A percentile compares a stretch with the other conserved stretches of the same genome.
These are phyloP conservation scores for Fregata magnificens DNA, from an alignment of 2,113 vertebrate genomes.

Conservation along the genomic window DNA sequence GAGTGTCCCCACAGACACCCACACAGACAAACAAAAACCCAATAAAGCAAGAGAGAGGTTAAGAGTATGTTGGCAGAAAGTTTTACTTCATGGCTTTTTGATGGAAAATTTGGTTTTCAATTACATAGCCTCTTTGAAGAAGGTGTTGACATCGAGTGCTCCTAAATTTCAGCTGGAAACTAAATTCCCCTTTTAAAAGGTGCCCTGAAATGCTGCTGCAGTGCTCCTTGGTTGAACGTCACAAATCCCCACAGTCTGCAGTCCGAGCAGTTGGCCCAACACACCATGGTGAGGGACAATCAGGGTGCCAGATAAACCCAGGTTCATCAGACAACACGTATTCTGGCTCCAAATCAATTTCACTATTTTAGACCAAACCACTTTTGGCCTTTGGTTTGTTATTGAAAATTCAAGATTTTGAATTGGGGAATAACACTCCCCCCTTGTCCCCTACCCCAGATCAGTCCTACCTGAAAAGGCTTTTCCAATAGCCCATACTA, in stretches of 20 bases:
- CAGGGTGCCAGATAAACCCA: background rate
- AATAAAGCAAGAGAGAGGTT: background rate
- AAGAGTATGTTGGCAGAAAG: background rate
- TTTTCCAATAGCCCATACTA: background rate
- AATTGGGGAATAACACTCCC: background rate
- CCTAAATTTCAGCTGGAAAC: background rate
- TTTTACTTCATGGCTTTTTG: background rate
- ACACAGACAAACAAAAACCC: slow-evolving; percentile 31
- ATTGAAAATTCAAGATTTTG: background rate
- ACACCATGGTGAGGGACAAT: background rate
- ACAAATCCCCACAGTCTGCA: background rate
- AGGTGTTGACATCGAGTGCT: background rate
- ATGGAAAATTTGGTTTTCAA: background rate
- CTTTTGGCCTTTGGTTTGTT: background rate
- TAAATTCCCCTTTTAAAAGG: background rate
- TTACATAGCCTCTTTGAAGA: background rate
- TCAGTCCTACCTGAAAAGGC: background rate
- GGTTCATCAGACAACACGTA: background rate
- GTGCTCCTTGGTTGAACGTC: background rate
- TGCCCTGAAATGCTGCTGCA: background rate
- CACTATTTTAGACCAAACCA: background rate
- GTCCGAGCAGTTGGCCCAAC: background rate
- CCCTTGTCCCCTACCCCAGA: background rate
- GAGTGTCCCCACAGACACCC: slow-evolving; percentile 45
- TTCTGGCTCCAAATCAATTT: background rate